Base-by-base conservation (phyloP, 1,140 invertebrate species). In the Drosophila lini region DNA sequence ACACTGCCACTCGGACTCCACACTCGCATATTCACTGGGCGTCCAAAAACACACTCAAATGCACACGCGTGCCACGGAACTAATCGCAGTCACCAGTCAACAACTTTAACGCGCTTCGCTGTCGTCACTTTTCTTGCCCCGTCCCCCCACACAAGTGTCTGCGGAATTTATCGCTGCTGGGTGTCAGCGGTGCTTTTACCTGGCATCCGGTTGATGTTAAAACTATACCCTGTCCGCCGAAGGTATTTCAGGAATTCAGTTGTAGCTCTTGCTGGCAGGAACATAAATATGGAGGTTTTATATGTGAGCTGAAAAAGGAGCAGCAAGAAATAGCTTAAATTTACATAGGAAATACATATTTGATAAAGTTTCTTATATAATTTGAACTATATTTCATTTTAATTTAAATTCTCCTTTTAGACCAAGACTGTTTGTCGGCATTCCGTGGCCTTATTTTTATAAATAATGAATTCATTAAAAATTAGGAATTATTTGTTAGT, bases 91-190 rank as follows among this genome's bases (percentile, higher is more conserved):
- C 55, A 73, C 57, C 68, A 56, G 47, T 60, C 50, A 55, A 52
- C 56, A 79, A 32, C 48, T 42, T 38, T 60, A 76, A 61, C 56
- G 47, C 50, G 34, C 36, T 52, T 58, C 41, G 79, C 80, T 86
- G 76, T 80, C 76, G 77, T 77, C 80, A 77, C 67, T 64, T 79
- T 79, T 82, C 82, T 82, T 79, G 82, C 45, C 70, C 79, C 69
- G 62, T 78, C 69, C 70, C 79, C 69, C 60, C 28, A 40, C 47
- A 42, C 36, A 22, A 47, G 74, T 69, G 59, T 71, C 41, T 70
- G 62, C 44, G 77, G 63, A 74, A 63, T 83, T 76, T 71, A 84
- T 70, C 47, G 76, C 41, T 52, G 77, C 36, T 59, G 62, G 63
- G 75, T 79, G 70, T 67, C 57, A 59, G 76, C 52, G 53, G 53